These are phyloP conservation scores for Hypothenemus hampei DNA, from an alignment of 1,140 invertebrate species.

Conservation along the genomic window DNA sequence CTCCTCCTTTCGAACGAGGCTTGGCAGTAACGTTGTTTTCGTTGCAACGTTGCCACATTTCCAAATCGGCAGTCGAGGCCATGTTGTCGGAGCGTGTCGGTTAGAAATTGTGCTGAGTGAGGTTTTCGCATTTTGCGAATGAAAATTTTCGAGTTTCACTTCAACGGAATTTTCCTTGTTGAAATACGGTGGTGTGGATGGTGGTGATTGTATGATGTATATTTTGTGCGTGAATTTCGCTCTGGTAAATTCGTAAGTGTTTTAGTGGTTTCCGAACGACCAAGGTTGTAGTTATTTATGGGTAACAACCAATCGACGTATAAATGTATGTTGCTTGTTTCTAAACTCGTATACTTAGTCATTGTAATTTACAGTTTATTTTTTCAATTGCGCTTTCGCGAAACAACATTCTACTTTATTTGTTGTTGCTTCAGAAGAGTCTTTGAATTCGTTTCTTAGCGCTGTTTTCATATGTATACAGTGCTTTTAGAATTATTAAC, in stretches of 20 bases:
- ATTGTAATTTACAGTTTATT: not conserved
- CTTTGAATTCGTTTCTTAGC: too few relatives aligned
- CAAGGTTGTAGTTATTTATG: constrained; percentile 10
- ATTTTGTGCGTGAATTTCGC: constrained; percentile 2
- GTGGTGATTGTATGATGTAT: not conserved
- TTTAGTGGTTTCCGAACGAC: not conserved
- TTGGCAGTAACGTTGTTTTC: constrained; percentile 24
- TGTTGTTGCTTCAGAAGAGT: too few relatives aligned
- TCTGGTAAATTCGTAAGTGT: not conserved
- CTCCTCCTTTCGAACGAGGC: constrained; percentile 16
- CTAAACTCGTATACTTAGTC: not conserved
- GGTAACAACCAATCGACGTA: constrained; percentile 6
- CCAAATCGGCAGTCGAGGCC: not conserved
- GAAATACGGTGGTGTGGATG: not conserved
- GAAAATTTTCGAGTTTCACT: constrained; percentile 3
- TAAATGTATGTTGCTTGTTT: constrained; percentile 1
- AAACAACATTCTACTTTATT: too few relatives aligned
- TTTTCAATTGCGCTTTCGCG: too few relatives aligned
- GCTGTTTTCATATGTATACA: not conserved
- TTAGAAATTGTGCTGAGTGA: constrained; percentile 6
- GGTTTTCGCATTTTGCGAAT: constrained; percentile 7
- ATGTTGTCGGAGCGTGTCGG: constrained; percentile 8
- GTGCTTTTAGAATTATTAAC: not conserved
- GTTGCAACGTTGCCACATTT: constrained; percentile 12
- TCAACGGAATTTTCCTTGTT: not conserved